These are phyloP conservation scores for Cephus nigrinus DNA, from an alignment of 2,888 invertebrate species.

Conservation along the genomic window DNA sequence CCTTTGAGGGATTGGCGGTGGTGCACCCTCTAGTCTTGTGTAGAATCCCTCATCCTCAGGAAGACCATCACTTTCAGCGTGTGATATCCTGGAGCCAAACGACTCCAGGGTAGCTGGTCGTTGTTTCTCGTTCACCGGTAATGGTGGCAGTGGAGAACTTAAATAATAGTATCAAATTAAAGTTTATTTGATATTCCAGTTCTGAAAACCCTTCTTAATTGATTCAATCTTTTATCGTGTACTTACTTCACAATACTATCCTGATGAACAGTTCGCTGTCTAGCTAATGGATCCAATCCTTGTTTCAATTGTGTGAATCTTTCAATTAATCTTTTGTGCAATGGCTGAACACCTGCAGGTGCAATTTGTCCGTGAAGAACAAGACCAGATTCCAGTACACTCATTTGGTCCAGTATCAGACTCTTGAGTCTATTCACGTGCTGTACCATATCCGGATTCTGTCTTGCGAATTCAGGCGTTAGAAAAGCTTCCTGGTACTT, in stretches of 20 bases:
- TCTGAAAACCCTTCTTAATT: neutral
- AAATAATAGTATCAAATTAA: conserved; percentile 28
- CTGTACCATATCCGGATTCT: conserved; percentile 71
- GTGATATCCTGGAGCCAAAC: conserved; percentile 48
- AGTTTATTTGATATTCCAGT: neutral
- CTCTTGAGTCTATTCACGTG: conserved; percentile 74
- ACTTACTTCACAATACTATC: conserved; percentile 86
- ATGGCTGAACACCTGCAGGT: conserved; percentile 88
- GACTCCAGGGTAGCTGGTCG: conserved; percentile 57
- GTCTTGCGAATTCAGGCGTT: conserved; percentile 78
- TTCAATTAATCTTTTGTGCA: conserved; percentile 90
- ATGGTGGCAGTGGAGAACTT: conserved; percentile 84
- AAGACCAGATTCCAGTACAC: conserved; percentile 85
- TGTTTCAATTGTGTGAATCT: conserved; percentile 87
- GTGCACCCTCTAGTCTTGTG: conserved; percentile 58
- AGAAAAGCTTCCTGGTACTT: conserved; percentile 97
- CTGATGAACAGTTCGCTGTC: conserved; percentile 69
- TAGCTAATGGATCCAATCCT: conserved; percentile 75
- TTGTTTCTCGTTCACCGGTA: conserved; percentile 71
- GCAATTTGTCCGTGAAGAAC: conserved; percentile 87
- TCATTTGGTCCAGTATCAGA: conserved; percentile 81
- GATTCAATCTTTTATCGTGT: conserved; percentile 5
- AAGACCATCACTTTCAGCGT: conserved; percentile 56
- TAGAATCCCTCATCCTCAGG: conserved; percentile 62
- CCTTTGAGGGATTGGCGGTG: conserved; percentile 72